Evolutionary conservation across 2,797 vertebrate species (phyloP), one percentile per base, ranked within the genome.

Genomic region (Hippocampus kuda): DNA sequence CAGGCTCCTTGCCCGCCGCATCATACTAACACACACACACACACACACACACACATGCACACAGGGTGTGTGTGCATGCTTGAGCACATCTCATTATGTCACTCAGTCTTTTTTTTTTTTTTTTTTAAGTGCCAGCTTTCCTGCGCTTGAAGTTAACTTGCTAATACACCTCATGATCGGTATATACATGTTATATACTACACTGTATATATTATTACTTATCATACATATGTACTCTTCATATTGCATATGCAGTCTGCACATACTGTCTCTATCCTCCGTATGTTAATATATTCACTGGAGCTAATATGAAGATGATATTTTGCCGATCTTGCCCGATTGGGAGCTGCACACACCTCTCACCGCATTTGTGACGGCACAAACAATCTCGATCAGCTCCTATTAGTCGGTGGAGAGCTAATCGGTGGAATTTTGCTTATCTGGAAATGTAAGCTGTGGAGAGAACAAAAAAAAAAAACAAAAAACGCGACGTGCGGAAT

Each of bases 21-120:
- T 34, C 65, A 48, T 49, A 26, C 15, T 4, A 27, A 49, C 24
- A 49, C 62, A n/a, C 63, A 48, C 41, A 64, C 24, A 46, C n/a
- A 3, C 41, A 26, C 13, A 9, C n/a, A 34, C 34, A 34, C 30
- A 2, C 30, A 30, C 30, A 34, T 34, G 30, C n/a, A 16, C n/a
- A 18, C 13, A 12, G 44, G 2, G 44, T 18, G 41, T 42, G 48
- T 26, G 44, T 34, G 63, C 53, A 54, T 12, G 2, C 34, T 2
- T 13, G 75, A 74, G 57, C 67, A 62, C 70, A 66, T 69, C 72
- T 76, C 82, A 83, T 46, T 42, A 64, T 64, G n/a, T 44, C n/a
- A 13, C 62, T 46, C 41, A 38, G 34, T 38, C 7, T 38, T 38
- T 34, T 34, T 34, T 6, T 34, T 34, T 34, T 34, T 6, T 34